phyloP scores from a whole-genome alignment of 2,888 invertebrate species.

The Cremastobaeus sp. region DNA sequence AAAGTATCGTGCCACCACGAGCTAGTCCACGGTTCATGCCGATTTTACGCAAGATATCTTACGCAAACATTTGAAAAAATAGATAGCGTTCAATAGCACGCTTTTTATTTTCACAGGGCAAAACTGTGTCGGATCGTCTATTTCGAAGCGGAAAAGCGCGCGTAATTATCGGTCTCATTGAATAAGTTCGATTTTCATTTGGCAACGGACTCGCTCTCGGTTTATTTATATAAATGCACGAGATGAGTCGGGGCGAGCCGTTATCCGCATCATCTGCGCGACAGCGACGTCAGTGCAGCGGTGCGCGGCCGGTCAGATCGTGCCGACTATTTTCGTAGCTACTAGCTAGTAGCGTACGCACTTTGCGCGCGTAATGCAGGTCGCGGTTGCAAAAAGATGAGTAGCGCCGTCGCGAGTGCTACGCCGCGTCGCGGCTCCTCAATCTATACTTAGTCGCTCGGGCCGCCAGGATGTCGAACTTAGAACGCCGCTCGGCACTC shows the following conservation, averaged over 20 bases:
- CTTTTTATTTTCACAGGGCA: no score
- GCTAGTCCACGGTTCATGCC: slow-evolving; percentile 46
- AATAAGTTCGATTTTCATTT: slow-evolving; percentile 59
- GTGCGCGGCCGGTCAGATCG: slow-evolving; percentile 42
- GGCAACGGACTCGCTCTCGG: slow-evolving; percentile 58
- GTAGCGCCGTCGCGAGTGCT: slow-evolving; percentile 41
- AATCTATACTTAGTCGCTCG: slow-evolving; percentile 47
- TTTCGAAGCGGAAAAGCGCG: slow-evolving; percentile 29
- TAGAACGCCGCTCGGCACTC: slow-evolving; percentile 27
- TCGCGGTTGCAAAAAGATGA: slow-evolving; percentile 68
- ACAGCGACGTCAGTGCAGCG: slow-evolving; percentile 8
- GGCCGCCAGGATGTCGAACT: slow-evolving; percentile 33
- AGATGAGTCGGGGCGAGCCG: slow-evolving; percentile 1
- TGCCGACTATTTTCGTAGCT: slow-evolving; percentile 66
- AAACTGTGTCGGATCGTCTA: slow-evolving; percentile 1
- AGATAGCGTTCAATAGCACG: no score
- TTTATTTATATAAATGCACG: no score
- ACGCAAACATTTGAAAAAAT: no score
- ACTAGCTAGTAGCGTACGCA: slow-evolving; percentile 58
- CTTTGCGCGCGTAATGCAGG: slow-evolving; percentile 70
- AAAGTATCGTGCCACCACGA: slow-evolving; percentile 38
- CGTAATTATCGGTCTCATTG: slow-evolving; percentile 53
- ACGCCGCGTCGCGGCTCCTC: slow-evolving; percentile 37
- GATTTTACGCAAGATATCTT: slow-evolving; percentile 53
- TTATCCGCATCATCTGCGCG: slow-evolving; percentile 25